phyloP scores from a whole-genome alignment of 2,888 invertebrate genomes.

The Hypolimnas misippus region DNA sequence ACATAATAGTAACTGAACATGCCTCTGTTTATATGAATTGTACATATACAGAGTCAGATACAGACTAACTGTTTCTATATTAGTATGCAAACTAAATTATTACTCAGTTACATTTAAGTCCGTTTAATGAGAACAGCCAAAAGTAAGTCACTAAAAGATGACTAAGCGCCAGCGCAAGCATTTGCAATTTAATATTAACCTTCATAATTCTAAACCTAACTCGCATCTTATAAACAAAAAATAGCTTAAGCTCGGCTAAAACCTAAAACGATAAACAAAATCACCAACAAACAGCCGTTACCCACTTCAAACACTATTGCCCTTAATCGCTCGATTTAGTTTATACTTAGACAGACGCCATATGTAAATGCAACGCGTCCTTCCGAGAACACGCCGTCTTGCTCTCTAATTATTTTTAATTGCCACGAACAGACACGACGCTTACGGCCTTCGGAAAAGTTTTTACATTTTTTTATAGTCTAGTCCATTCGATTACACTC shows the following conservation, averaged over 20 bases:
- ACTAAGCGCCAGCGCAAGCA: background rate
- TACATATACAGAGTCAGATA: no score
- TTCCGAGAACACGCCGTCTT: slow-evolving; percentile 79
- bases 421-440: slow-evolving; percentile 74
- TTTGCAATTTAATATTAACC: slow-evolving; percentile 8
- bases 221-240: no score
- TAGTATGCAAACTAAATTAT: no score
- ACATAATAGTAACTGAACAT: no score
- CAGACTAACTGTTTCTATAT: no score
- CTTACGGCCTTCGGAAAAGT: slow-evolving; percentile 75
- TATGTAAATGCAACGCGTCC: slow-evolving; percentile 80
- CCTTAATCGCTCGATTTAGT: slow-evolving; percentile 77
- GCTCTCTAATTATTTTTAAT: slow-evolving; percentile 84
- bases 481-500: slow-evolving; percentile 74
- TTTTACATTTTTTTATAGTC: slow-evolving; percentile 77
- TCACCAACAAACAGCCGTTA: slow-evolving; percentile 52
- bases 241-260: background rate
- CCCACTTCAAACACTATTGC: slow-evolving; percentile 82
- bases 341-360: slow-evolving; percentile 67
- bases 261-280: slow-evolving; percentile 15
- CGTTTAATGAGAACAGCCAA: no score
- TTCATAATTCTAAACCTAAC: background rate
- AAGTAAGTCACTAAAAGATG: background rate
- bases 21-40: no score
- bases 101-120: no score